Conservation (phyloP, 2,888 invertebrate species). For the Nematopogon swammerdamellus region DNA sequence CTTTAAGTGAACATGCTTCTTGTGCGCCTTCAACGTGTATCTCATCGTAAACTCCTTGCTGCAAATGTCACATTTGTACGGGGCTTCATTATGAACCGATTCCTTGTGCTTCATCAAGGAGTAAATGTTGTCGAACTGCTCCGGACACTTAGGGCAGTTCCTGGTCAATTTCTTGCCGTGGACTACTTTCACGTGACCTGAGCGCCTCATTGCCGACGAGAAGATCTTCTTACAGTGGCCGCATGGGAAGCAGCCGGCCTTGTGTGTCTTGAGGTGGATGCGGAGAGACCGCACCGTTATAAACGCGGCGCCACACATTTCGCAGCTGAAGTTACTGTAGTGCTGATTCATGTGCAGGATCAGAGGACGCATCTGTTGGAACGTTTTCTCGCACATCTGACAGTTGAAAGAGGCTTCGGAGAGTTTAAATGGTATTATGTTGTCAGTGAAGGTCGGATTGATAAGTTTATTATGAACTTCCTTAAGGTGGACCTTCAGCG, state of each 20-base stretch:
- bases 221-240: constrained; percentile 37
- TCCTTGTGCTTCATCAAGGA: constrained; percentile 36
- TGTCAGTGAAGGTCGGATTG: constrained; percentile 23
- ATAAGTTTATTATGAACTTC: constrained; percentile 24
- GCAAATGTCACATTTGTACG: constrained; percentile 42
- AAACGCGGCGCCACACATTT: constrained; percentile 43
- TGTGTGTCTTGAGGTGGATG: constrained; percentile 39
- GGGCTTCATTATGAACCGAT: constrained; percentile 22
- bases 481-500: constrained; percentile 28
- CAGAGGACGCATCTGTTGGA: constrained; percentile 39
- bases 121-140: constrained; percentile 26
- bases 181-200: constrained; percentile 33
- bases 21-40: constrained; percentile 38
- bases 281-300: constrained; percentile 40
- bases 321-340: constrained; percentile 38
- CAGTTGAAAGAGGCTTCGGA: constrained; percentile 26
- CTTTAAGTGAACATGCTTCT: constrained; percentile 4
- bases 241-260: constrained; percentile 37
- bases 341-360: constrained; percentile 47
- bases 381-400: constrained; percentile 35
- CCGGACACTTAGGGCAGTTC: constrained; percentile 35
- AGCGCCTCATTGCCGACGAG: constrained; percentile 30
- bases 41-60: constrained; percentile 41
- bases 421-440: constrained; percentile 35
- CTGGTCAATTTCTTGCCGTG: constrained; percentile 41